Evolutionary conservation across 2,888 invertebrate genomes (phyloP).

Genomic region (Heterodera filipjevi): DNA sequence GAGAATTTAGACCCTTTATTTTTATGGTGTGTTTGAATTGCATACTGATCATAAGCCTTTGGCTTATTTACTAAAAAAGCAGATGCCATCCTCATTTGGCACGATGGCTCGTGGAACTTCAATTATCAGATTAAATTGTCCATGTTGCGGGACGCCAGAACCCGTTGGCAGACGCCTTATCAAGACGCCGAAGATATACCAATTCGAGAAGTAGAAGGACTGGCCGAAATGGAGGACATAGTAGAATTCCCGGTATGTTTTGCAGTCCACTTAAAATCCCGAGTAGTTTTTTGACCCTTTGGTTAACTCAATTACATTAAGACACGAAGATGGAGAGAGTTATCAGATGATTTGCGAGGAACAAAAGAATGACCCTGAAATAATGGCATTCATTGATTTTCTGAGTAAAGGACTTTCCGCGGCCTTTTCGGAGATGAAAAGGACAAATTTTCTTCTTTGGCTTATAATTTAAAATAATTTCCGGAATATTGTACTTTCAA

Average conservation of each 20-base stretch:
- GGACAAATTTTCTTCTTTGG: too few relatives aligned
- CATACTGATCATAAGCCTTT: too few relatives aligned
- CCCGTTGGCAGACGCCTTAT: conserved; percentile 29
- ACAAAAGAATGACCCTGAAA: background rate
- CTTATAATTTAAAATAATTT: too few relatives aligned
- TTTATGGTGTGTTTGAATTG: background rate
- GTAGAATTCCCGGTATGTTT: background rate
- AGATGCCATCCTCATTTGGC: too few relatives aligned
- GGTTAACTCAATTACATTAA: too few relatives aligned
- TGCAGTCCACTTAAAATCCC: background rate
- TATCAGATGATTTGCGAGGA: background rate
- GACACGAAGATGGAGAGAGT: too few relatives aligned
- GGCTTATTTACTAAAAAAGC: too few relatives aligned
- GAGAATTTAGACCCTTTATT: background rate
- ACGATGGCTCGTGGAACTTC: conserved; percentile 24
- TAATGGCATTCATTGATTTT: too few relatives aligned
- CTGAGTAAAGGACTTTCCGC: background rate
- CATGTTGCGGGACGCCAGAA: conserved; percentile 22
- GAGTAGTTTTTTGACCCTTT: too few relatives aligned
- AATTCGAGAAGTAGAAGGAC: background rate
- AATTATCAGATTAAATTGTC: conserved; percentile 23
- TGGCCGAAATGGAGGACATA: conserved; percentile 17
- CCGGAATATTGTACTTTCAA: too few relatives aligned
- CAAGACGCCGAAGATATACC: background rate
- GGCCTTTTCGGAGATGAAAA: background rate